A percentile compares a stretch with the other conserved stretches of the same genome.
Conservation (phyloP, 2,797 vertebrate species). For the Protosalanx chinensis region DNA sequence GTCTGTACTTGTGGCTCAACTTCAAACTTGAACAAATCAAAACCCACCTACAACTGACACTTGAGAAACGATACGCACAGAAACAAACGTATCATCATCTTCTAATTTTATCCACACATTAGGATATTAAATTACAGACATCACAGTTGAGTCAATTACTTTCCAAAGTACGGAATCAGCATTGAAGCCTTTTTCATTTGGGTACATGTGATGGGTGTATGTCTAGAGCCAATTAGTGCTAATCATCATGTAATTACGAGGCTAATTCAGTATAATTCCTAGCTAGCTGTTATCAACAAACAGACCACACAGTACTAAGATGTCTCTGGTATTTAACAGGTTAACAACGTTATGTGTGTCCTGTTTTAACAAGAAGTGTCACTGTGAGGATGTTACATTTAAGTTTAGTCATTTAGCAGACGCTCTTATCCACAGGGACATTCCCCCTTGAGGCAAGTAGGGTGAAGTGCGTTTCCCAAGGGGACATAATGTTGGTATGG, state of each 20-base stretch:
- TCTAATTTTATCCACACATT: background rate
- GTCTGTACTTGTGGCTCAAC: background rate
- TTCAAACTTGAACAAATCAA: too few relatives aligned
- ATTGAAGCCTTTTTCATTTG: background rate
- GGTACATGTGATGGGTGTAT: slow-evolving; percentile 14
- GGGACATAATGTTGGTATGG: too few relatives aligned
- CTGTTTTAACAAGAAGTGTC: background rate
- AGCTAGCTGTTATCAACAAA: slow-evolving; percentile 12
- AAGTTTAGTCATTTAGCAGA: too few relatives aligned
- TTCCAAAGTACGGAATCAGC: background rate
- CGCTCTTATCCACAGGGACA: too few relatives aligned
- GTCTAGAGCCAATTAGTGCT: slow-evolving; percentile 13
- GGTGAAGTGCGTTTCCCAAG: too few relatives aligned
- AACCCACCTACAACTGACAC: background rate
- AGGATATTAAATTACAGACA: background rate
- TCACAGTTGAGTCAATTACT: slow-evolving; percentile 4
- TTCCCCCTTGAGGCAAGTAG: too few relatives aligned
- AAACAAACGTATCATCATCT: background rate
- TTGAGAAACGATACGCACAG: background rate
- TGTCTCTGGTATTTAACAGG: background rate
- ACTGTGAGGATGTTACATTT: too few relatives aligned
- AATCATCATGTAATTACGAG: slow-evolving; percentile 14
- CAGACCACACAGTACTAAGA: background rate
- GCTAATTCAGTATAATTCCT: slow-evolving; percentile 11
- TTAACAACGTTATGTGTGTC: background rate